These are phyloP conservation scores for Macropis europaea DNA, from an alignment of 2,888 invertebrate genomes.

Conservation along the genomic window DNA sequence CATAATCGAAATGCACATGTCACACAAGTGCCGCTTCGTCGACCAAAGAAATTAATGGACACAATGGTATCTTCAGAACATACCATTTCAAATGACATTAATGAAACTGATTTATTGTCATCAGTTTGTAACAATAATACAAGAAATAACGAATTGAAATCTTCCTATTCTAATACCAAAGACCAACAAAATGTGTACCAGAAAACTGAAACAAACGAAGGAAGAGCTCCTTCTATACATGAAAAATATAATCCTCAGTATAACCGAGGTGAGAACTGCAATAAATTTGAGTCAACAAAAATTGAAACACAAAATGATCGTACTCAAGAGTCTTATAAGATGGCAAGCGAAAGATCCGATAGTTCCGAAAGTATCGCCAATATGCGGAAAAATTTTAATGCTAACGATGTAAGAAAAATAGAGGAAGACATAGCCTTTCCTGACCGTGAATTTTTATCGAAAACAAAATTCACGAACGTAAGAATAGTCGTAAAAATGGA, in stretches of 20 bases:
- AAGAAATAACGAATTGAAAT: background rate
- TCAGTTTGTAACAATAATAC: background rate
- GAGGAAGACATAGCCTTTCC: slow-evolving; percentile 42
- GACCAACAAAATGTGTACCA: background rate
- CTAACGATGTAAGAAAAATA: slow-evolving; percentile 13
- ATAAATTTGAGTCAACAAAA: background rate
- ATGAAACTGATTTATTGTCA: background rate
- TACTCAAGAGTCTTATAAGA: background rate
- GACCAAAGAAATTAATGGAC: slow-evolving; percentile 15
- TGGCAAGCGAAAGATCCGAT: background rate
- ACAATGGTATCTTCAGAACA: background rate
- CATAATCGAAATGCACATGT: background rate
- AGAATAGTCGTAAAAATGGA: slow-evolving; percentile 36
- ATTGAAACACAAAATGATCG: background rate
- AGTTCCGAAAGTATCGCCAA: background rate
- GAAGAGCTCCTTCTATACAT: background rate
- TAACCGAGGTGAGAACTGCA: background rate
- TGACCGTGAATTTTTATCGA: slow-evolving; percentile 54
- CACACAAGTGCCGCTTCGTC: slow-evolving; percentile 27
- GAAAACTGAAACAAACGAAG: background rate
- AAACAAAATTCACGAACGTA: slow-evolving; percentile 57
- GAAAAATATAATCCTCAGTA: background rate
- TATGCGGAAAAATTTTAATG: background rate
- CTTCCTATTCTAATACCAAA: background rate
- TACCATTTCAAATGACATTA: background rate